Conservation (phyloP, 2,797 vertebrate genomes). For the Myripristis jacobus region DNA sequence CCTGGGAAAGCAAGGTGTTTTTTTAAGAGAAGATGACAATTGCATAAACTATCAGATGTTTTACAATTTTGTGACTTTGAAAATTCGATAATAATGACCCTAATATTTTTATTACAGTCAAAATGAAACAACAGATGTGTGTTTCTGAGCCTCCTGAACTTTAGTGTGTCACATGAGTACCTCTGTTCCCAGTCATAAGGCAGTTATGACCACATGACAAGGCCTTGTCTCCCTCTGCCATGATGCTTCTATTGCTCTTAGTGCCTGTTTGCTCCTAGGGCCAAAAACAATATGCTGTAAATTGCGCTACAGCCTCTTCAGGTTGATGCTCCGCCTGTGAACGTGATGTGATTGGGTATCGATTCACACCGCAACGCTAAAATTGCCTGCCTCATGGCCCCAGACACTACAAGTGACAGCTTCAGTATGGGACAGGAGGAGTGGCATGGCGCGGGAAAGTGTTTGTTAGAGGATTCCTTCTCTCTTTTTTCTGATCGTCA, state of each 20-base stretch:
- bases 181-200: conserved; percentile 76
- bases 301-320: conserved; percentile 81
- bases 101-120: conserved; percentile 17
- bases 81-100: too few relatives aligned
- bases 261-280: conserved; percentile 82
- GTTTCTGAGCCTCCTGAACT: conserved; percentile 49
- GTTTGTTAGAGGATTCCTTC: conserved; percentile 70
- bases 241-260: conserved; percentile 80
- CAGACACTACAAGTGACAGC: conserved; percentile 84
- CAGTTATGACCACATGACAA: conserved; percentile 75
- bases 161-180: conserved; percentile 64
- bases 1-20: too few relatives aligned
- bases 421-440: conserved; percentile 82
- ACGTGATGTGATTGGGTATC: conserved; percentile 88
- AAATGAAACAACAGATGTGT: conserved; percentile 51
- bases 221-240: conserved; percentile 75
- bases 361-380: conserved; percentile 86
- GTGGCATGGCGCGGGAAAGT: conserved; percentile 53
- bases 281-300: conserved; percentile 87
- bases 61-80: too few relatives aligned
- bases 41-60: too few relatives aligned
- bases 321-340: conserved; percentile 79
- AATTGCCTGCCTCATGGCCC: conserved; percentile 89
- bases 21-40: too few relatives aligned
- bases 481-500: conserved; percentile 67